These are phyloP conservation scores for Lasiurus borealis DNA, from an alignment of 2,113 vertebrate species.

Conservation along the genomic window DNA sequence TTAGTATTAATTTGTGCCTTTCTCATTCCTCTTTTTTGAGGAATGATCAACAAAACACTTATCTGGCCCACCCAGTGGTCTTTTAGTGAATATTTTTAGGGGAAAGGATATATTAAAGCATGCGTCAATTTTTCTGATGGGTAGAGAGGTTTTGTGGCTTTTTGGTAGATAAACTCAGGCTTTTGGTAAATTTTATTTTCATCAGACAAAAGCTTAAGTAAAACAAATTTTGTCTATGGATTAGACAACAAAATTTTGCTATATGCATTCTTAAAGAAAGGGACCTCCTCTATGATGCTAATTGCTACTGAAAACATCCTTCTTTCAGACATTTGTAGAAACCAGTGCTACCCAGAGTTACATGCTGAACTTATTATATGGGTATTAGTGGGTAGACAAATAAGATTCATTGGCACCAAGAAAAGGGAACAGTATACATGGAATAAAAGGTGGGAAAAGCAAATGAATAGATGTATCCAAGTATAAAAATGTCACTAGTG, in stretches of 20 bases:
- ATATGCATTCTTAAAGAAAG: conserved; percentile 9
- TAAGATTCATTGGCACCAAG: background rate
- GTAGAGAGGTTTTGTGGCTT: background rate
- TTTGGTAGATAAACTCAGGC: background rate
- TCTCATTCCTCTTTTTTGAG: background rate
- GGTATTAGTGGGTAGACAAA: background rate
- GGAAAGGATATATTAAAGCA: background rate
- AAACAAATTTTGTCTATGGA: background rate
- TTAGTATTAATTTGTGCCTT: background rate
- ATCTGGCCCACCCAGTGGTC: background rate
- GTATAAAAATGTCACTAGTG: background rate
- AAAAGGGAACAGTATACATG: background rate
- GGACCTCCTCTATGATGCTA: background rate
- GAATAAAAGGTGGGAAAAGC: background rate
- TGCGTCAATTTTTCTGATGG: background rate
- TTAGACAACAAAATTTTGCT: conserved; percentile 20
- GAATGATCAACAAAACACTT: background rate
- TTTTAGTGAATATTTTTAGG: background rate
- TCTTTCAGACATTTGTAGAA: conserved; percentile 62
- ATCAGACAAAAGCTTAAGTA: conserved; percentile 36
- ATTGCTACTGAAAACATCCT: conserved; percentile 16
- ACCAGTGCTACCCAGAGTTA: conserved; percentile 23
- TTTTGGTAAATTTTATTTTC: conserved; percentile 43
- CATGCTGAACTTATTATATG: background rate
- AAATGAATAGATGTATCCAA: background rate